Conservation (phyloP, 2,113 vertebrate species). For the Barnardius zonarius region DNA sequence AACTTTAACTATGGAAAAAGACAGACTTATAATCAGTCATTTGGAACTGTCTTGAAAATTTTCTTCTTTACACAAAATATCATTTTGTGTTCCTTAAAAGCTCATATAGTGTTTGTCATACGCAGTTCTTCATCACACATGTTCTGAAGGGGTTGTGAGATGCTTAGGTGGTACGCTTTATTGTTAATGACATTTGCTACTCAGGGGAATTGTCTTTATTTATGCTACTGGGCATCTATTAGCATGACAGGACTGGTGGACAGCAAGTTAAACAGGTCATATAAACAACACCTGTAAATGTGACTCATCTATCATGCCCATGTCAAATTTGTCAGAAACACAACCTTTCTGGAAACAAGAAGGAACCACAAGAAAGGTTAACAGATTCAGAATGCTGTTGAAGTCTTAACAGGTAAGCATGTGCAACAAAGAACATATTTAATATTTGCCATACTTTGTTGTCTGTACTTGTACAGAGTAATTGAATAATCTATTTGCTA, state of each 20-base stretch:
- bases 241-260: slow-evolving; percentile 40
- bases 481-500: slow-evolving; percentile 64
- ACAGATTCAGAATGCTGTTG: slow-evolving; percentile 63
- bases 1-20: background rate
- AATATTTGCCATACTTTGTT: slow-evolving; percentile 62
- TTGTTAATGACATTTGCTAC: background rate
- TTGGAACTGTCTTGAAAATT: background rate
- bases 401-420: slow-evolving; percentile 45
- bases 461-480: slow-evolving; percentile 41
- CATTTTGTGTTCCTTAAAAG: background rate
- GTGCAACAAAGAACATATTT: slow-evolving; percentile 57
- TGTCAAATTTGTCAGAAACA: slow-evolving; percentile 61
- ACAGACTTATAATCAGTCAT: background rate
- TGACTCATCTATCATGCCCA: slow-evolving; percentile 69
- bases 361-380: slow-evolving; percentile 65
- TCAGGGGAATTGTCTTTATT: slow-evolving; percentile 40
- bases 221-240: slow-evolving; percentile 38
- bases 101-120: background rate
- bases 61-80: background rate
- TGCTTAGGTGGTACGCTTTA: background rate
- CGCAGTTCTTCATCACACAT: background rate
- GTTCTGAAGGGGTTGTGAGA: background rate
- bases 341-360: slow-evolving; percentile 40
- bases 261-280: slow-evolving; percentile 45
- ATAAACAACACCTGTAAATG: slow-evolving; percentile 63